Evolutionary conservation across 1,140 invertebrate genomes (phyloP).

Genomic region (Oppia nitens): DNA sequence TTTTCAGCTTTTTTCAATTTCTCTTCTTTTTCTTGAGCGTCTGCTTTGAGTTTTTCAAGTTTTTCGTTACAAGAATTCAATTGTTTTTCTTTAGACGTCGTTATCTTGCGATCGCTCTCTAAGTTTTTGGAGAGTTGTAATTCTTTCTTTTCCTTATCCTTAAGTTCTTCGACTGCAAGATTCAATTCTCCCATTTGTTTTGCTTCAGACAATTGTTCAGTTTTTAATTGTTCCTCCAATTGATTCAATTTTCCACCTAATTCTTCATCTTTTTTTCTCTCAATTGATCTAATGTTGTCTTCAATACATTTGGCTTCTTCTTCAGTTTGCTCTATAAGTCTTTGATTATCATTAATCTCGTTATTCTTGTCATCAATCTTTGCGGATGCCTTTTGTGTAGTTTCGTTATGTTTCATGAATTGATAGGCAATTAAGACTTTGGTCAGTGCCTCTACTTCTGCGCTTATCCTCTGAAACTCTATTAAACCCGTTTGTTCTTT

Average conservation of each 20-base stretch:
- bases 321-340: slow-evolving; percentile 25
- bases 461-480: slow-evolving; percentile 59
- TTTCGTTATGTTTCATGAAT: slow-evolving; percentile 38
- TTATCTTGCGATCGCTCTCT: slow-evolving; percentile 33
- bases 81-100: slow-evolving; percentile 41
- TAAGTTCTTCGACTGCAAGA: slow-evolving; percentile 46
- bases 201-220: slow-evolving; percentile 47
- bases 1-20: slow-evolving; percentile 53
- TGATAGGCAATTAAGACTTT: slow-evolving; percentile 58
- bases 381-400: slow-evolving; percentile 35
- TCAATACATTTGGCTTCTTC: slow-evolving; percentile 31
- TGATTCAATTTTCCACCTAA: slow-evolving; percentile 41
- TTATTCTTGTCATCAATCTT: slow-evolving; percentile 25
- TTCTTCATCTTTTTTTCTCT: slow-evolving; percentile 30
- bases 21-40: slow-evolving; percentile 45
- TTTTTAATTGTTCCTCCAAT: slow-evolving; percentile 46
- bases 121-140: slow-evolving; percentile 49
- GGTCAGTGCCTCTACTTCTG: slow-evolving; percentile 68
- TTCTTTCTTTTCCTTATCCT: slow-evolving; percentile 48
- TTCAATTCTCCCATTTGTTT: slow-evolving; percentile 46
- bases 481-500: slow-evolving; percentile 66
- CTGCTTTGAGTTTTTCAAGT: slow-evolving; percentile 49
- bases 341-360: slow-evolving; percentile 16
- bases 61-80: slow-evolving; percentile 44
- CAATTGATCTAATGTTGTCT: slow-evolving; percentile 32